Evolutionary conservation across 1,140 invertebrate species (phyloP), one percentile per base, ranked within the genome.

Genomic region (Drosophila teissieri): DNA sequence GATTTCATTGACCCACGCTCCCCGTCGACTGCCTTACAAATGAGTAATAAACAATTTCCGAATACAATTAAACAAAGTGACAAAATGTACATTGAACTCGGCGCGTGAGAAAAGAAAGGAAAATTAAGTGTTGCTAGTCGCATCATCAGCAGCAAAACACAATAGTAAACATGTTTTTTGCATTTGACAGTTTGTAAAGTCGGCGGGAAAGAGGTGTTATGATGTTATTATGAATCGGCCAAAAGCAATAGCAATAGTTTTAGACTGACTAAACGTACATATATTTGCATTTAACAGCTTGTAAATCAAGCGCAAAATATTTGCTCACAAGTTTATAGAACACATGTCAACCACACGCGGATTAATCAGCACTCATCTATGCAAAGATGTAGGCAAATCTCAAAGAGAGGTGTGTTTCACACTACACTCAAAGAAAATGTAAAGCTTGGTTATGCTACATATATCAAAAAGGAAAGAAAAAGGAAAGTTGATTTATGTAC

Each of bases 1-100:
- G 74, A 86, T 86, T 86, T 86, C 78, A 78, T 88, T 86, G 83
- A 88, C 82, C 82, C 78, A 75, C 27, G 55, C 74, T 48, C 49
- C 64, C 3, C 57, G 42, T 19, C 42, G 61, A 78, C 58, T 76
- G 65, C 52, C 54, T 75, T 58, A 49, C 22, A 70, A 67, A 67
- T 85, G 82, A 86, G 69, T 81, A 88, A 86, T 88, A 75, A 86
- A 78, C 75, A 82, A 88, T 88, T 86, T 86, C 83, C 82, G 75
- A 88, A 81, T 37, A 67, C 78, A 81, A 86, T 86, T 78, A 73
- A 86, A 60, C 69, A 74, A 56, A 67, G 75, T 76, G 74, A 78
- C 74, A 77, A 61, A 81, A 64, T 86, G 82, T 86, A 86, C 82
- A 64, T 88, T 86, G 83, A 86, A 88, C 82, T 64, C 77, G 51